Evolutionary conservation across 2,797 vertebrate species (phyloP).

Genomic region (Schizopygopsis malacanthus): DNA sequence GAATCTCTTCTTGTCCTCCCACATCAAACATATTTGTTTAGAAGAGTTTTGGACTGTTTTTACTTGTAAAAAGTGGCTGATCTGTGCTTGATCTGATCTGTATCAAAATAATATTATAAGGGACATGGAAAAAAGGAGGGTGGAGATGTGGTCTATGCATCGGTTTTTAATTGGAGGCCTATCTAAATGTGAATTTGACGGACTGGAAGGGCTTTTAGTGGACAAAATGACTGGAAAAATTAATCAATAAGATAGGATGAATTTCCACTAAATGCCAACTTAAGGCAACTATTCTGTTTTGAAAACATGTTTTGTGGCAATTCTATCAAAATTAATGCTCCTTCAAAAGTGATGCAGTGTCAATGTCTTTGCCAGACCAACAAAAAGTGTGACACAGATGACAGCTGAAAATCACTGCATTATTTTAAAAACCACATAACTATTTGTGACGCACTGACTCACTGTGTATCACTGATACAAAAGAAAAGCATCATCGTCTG

Average conservation of each 20-base stretch:
- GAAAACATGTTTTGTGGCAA: background rate
- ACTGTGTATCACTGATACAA: background rate
- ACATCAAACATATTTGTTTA: background rate
- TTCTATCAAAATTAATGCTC: background rate
- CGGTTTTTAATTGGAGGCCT: background rate
- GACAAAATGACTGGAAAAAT: background rate
- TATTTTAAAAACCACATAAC: background rate
- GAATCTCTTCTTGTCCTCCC: background rate
- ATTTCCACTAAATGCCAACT: background rate
- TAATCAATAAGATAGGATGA: background rate
- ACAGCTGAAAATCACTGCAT: background rate
- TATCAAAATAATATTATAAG: background rate
- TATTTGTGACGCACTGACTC: conserved; percentile 21
- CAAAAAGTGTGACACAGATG: background rate
- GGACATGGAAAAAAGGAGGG: background rate
- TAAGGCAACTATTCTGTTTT: background rate
- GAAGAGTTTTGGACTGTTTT: background rate
- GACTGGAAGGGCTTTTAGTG: background rate
- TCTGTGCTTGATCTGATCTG: no score
- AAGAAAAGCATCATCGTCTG: background rate
- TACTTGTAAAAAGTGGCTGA: background rate
- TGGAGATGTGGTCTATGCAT: background rate
- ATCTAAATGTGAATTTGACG: background rate
- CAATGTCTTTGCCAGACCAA: background rate
- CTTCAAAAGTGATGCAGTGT: background rate